Percentiles rank a stretch among this genome's conserved stretches.
phyloP scores from a whole-genome alignment of 2,797 vertebrate species.

The Acrocephalus scirpaceus region DNA sequence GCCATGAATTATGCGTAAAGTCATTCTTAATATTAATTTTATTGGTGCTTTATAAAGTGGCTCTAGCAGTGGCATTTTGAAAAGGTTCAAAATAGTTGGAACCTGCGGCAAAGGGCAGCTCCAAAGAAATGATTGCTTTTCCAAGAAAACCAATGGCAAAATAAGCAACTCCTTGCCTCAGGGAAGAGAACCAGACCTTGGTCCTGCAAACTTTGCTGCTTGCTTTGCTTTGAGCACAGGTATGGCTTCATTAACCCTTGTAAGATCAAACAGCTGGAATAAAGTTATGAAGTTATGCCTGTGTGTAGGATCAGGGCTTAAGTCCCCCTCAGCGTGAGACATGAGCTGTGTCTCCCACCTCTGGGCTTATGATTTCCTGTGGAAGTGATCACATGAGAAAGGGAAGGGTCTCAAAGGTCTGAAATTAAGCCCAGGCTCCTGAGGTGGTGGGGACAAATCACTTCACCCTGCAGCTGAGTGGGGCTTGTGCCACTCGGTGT shows the following conservation, averaged over 20 bases:
- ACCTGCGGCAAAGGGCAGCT: not conserved
- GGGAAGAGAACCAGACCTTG: not conserved
- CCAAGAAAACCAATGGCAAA: not conserved
- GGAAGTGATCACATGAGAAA: not conserved
- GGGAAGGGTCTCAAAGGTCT: not conserved
- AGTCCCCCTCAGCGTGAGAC: not conserved
- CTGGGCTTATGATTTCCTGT: not conserved
- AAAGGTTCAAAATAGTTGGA: not conserved
- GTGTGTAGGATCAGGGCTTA: not conserved
- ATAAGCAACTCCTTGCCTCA: not conserved
- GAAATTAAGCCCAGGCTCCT: not conserved
- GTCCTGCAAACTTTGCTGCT: not conserved
- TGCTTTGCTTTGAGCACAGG: not conserved
- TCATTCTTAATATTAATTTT: slow-evolving; percentile 35
- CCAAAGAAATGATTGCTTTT: not conserved
- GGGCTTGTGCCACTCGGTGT: fast-evolving
- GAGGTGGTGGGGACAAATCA: not conserved
- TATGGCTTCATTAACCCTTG: not conserved
- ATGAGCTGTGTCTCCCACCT: not conserved
- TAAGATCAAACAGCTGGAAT: not conserved
- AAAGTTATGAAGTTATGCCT: not conserved
- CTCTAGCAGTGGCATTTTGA: not conserved
- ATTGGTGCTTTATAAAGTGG: not conserved
- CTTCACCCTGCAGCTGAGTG: fast-evolving
- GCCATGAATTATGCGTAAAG: not conserved